These are phyloP conservation scores for Hermaeophaga mercurialis DNA, from an alignment of 2,888 invertebrate genomes.

Conservation along the genomic window DNA sequence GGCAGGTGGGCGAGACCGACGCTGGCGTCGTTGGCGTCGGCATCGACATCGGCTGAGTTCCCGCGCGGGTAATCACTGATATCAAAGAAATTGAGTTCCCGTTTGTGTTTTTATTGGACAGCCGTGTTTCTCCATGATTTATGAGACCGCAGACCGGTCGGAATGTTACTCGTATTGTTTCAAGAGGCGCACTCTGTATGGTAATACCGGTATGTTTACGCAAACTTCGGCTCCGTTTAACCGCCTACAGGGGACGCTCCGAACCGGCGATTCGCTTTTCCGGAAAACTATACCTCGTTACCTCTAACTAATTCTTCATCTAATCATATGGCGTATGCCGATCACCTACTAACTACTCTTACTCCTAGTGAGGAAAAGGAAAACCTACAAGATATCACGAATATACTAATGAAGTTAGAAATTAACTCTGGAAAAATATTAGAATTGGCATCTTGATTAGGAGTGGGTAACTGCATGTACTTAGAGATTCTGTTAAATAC, in stretches of 20 bases:
- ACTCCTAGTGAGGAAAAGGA: too few species aligned
- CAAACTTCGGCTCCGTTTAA: neutral
- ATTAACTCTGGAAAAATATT: too few species aligned
- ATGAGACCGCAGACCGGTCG: constrained; percentile 40
- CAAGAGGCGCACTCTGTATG: constrained; percentile 46
- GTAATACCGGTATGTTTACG: constrained; percentile 33
- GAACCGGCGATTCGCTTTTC: neutral
- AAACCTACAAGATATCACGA: neutral
- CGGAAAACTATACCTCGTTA: too few species aligned
- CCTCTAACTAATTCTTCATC: too few species aligned
- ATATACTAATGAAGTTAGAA: too few species aligned
- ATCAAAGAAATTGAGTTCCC: constrained; percentile 38
- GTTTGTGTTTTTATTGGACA: constrained; percentile 39
- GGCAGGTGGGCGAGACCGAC: neutral
- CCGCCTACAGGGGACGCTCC: neutral
- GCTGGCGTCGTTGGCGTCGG: neutral
- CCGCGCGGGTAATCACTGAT: constrained; percentile 27
- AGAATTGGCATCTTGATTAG: too few species aligned
- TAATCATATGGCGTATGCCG: too few species aligned
- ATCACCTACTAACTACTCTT: too few species aligned
- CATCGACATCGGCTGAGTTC: neutral
- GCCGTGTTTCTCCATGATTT: constrained; percentile 41
- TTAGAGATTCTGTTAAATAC: too few species aligned
- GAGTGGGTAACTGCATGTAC: too few species aligned
- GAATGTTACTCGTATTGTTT: constrained; percentile 52